Percentiles rank a stretch among this genome's conserved stretches.
These are phyloP conservation scores for Catonia carolina DNA, from an alignment of 2,888 invertebrate species.

Conservation along the genomic window DNA sequence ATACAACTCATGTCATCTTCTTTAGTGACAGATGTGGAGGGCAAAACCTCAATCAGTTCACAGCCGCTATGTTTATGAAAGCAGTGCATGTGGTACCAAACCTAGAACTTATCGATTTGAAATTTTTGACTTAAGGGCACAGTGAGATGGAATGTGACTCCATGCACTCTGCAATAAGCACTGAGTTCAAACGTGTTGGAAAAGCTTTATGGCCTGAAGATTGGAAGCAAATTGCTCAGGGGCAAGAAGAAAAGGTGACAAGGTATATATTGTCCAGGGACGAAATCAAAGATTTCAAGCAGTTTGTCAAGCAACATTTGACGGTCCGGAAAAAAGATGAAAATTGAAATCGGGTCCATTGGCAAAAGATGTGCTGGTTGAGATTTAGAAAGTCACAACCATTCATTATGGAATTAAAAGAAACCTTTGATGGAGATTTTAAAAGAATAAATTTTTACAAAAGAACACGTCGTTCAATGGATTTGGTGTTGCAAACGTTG, in stretches of 20 bases:
- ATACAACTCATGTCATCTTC: conserved; percentile 28
- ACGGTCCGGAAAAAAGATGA: conserved; percentile 11
- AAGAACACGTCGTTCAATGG: background rate
- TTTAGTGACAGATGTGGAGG: conserved; percentile 36
- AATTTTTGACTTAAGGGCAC: conserved; percentile 31
- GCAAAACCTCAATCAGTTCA: conserved; percentile 35
- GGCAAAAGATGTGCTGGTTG: conserved; percentile 28
- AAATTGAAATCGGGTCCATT: conserved; percentile 11
- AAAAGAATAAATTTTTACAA: conserved; percentile 30
- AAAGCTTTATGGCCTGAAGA: conserved; percentile 29
- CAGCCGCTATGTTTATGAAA: conserved; percentile 32
- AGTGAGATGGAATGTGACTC: conserved; percentile 29
- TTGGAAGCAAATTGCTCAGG: conserved; percentile 29
- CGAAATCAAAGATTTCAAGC: conserved; percentile 6
- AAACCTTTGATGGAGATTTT: conserved; percentile 25
- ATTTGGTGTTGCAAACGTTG: background rate
- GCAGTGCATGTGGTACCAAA: conserved; percentile 30
- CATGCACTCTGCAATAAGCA: conserved; percentile 30
- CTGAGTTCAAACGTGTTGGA: conserved; percentile 26
- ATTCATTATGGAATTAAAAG: conserved; percentile 24
- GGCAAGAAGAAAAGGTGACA: conserved; percentile 28
- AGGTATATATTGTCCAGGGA: conserved; percentile 18
- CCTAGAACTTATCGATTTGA: conserved; percentile 31
- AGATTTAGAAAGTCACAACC: conserved; percentile 21
- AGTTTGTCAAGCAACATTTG: conserved; percentile 17